These are phyloP conservation scores for Stichopus horrens DNA, from an alignment of 53 echinoderm and acorn worm species.

Conservation along the genomic window DNA sequence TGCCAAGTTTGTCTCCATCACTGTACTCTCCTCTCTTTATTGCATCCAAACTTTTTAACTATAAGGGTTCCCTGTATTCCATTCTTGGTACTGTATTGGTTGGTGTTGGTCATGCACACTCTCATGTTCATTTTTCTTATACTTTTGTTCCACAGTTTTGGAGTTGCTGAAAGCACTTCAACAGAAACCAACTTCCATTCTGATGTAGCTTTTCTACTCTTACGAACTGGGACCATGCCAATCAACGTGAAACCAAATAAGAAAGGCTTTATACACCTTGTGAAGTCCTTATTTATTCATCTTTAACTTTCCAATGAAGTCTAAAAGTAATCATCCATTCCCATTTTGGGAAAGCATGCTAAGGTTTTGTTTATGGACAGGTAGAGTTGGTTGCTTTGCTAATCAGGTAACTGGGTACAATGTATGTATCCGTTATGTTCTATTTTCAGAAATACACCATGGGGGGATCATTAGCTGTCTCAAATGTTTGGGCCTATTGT, in stretches of 20 bases:
- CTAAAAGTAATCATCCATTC: background rate
- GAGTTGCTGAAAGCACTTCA: slow-evolving; percentile 18
- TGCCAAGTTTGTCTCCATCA: too few relatives aligned
- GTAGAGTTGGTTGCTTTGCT: background rate
- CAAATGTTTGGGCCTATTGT: too few relatives aligned
- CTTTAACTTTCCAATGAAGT: background rate
- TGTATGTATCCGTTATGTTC: too few relatives aligned
- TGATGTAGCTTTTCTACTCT: background rate
- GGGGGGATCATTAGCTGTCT: too few relatives aligned
- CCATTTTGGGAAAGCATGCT: background rate
- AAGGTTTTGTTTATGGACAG: background rate
- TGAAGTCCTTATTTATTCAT: slow-evolving; percentile 12
- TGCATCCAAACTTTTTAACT: too few relatives aligned
- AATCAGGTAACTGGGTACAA: too few relatives aligned
- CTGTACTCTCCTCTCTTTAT: too few relatives aligned
- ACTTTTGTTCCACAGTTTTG: slow-evolving; percentile 18
- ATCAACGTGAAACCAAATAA: slow-evolving; percentile 24
- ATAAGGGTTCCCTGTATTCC: too few relatives aligned
- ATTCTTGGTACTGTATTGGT: too few relatives aligned
- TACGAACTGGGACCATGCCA: slow-evolving; percentile 20
- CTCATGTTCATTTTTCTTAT: background rate
- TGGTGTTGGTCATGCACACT: too few relatives aligned
- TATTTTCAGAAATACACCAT: too few relatives aligned
- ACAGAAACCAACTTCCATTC: slow-evolving; percentile 26
- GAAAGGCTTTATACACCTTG: slow-evolving; percentile 11